Evolutionary conservation across 2,797 vertebrate genomes (phyloP).

Genomic region (Lacerta agilis): DNA sequence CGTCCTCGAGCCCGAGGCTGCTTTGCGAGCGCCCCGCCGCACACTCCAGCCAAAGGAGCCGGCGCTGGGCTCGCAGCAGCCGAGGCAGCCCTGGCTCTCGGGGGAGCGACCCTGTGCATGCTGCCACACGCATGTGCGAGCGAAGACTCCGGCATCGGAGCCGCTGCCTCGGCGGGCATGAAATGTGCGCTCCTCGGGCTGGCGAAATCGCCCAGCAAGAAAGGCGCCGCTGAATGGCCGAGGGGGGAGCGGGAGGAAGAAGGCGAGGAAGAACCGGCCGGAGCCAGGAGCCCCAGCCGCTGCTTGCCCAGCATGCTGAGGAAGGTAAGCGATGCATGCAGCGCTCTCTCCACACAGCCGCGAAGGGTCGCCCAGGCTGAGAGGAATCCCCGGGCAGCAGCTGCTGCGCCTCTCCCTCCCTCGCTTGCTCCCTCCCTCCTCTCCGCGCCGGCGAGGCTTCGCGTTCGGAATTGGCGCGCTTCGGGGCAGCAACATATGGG

Average conservation of each 20-base stretch:
- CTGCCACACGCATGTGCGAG: background rate
- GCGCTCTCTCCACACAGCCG: too few species aligned
- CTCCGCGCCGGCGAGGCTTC: background rate
- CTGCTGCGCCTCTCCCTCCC: background rate
- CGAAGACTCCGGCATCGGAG: constrained; percentile 16
- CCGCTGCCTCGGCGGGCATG: constrained; percentile 23
- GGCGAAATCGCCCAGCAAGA: constrained; percentile 18
- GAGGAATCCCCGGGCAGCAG: background rate
- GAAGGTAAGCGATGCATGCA: background rate
- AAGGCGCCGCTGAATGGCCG: constrained; percentile 4
- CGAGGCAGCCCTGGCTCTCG: constrained; percentile 22
- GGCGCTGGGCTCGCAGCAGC: background rate
- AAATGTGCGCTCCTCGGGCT: constrained; percentile 31
- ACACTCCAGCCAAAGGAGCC: background rate
- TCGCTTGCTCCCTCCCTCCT: too few species aligned
- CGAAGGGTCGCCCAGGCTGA: background rate
- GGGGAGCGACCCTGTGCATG: background rate
- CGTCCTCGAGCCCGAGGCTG: background rate
- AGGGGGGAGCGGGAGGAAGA: constrained; percentile 36
- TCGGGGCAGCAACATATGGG: background rate
- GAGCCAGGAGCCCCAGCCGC: background rate
- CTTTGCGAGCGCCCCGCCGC: background rate
- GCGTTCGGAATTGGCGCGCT: background rate
- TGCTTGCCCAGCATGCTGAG: background rate
- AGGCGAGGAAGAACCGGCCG: constrained; percentile 6